A percentile compares a stretch with the other conserved stretches of the same genome.
Conservation (phyloP, 1,140 invertebrate genomes). For the Caerostris darwini region DNA sequence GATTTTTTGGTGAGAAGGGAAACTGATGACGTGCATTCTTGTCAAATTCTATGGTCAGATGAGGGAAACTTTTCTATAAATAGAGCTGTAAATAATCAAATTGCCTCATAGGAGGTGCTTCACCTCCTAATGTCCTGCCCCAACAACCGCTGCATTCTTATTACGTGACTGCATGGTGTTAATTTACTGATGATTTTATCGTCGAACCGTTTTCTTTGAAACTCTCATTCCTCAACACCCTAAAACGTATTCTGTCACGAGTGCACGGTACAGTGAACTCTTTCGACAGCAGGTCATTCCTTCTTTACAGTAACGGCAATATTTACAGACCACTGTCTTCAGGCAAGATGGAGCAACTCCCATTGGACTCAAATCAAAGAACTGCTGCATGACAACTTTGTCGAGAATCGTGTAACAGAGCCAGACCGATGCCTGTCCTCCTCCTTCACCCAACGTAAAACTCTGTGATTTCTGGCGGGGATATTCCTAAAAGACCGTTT, state of each 20-base stretch:
- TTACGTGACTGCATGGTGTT: too few species aligned
- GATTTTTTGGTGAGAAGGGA: too few species aligned
- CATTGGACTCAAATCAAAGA: neutral
- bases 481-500: slow-evolving; percentile 34
- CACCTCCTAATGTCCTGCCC: too few species aligned
- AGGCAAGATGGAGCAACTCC: slow-evolving; percentile 51
- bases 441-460: slow-evolving; percentile 44
- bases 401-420: neutral
- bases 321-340: slow-evolving; percentile 59
- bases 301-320: slow-evolving; percentile 35
- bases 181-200: too few species aligned
- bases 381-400: slow-evolving; percentile 33
- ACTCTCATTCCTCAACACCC: slow-evolving; percentile 1
- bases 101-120: too few species aligned
- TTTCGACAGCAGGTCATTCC: slow-evolving; percentile 32
- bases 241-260: slow-evolving; percentile 1
- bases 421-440: neutral
- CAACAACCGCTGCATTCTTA: too few species aligned
- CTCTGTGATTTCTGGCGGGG: slow-evolving; percentile 9
- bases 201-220: too few species aligned
- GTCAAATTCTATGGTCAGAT: too few species aligned
- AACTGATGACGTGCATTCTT: too few species aligned
- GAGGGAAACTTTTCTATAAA: too few species aligned
- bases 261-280: slow-evolving; percentile 31
- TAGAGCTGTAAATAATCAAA: too few species aligned